phyloP scores from a whole-genome alignment of 1,140 invertebrate genomes.

The Bicyclus anynana region DNA sequence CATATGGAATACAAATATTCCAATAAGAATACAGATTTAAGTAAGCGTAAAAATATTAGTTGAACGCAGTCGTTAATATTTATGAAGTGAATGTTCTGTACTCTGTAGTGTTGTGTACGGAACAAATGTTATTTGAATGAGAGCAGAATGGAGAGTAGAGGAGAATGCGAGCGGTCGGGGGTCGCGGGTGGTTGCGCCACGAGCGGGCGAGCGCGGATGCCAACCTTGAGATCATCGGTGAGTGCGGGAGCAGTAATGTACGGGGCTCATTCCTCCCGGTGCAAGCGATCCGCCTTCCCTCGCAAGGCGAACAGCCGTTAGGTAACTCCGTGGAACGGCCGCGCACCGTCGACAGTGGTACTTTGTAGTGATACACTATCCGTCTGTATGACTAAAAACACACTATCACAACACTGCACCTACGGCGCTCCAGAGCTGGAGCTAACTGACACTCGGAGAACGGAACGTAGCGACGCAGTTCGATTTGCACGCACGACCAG shows the following conservation, averaged over 20 bases:
- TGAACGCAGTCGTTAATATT: constrained; percentile 28
- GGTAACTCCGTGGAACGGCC: constrained; percentile 52
- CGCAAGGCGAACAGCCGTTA: constrained; percentile 68
- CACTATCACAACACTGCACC: constrained; percentile 71
- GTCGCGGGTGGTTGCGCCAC: constrained; percentile 43
- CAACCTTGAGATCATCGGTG: constrained; percentile 76
- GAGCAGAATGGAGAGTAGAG: constrained; percentile 57
- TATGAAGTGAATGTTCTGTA: constrained; percentile 43
- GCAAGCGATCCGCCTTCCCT: constrained; percentile 66
- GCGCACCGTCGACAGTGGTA: constrained; percentile 52
- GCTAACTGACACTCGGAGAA: constrained; percentile 57
- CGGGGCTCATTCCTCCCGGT: constrained; percentile 75
- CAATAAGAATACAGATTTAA: constrained; percentile 22
- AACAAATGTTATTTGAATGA: constrained; percentile 55
- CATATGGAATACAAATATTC: constrained; percentile 3
- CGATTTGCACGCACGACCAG: constrained; percentile 54
- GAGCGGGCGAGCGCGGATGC: constrained; percentile 37
- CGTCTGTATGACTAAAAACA: constrained; percentile 69
- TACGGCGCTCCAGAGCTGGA: constrained; percentile 53
- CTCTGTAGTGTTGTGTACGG: constrained; percentile 26
- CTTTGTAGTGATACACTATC: constrained; percentile 70
- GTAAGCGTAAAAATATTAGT: constrained; percentile 22
- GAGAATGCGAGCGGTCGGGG: constrained; percentile 58
- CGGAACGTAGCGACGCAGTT: constrained; percentile 57
- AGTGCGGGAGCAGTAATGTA: constrained; percentile 63